Base-by-base conservation (phyloP, 2,797 vertebrate genomes). In the Syngnathus rostellatus region DNA sequence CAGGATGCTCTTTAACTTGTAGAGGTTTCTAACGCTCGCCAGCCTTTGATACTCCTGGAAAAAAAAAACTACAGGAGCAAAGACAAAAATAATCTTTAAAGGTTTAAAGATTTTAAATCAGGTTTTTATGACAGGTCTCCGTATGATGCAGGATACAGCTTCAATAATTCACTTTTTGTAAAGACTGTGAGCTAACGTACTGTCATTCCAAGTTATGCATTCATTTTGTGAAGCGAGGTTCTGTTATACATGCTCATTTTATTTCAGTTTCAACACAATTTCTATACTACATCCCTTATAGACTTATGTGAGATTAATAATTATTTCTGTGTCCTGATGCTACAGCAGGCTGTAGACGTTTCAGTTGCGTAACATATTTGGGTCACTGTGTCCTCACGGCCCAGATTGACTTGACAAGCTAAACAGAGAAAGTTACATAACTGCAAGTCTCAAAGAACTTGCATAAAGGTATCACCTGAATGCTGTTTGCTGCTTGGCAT, bases 391-490 rank as follows among this genome's bases (percentile, higher is more conserved):
- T 67, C 50, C 51, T 67, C 60, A 23, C 71, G 50, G 23, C 40
- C n/a, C 41, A 43, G 60, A 37, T 9, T 39, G 41, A 50, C 14
- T 65, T 62, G 8, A 65, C 53, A 38, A 37, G 10, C 59, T 65
- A 25, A 58, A 62, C 45, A 45, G n/a, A 62, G 60, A 62, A 39
- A 16, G 55, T 63, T 21, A 62, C 7, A 16, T 41, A 62, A 61
- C 21, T 31, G 25, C 8, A 68, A 10, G 62, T 62, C 62, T 1
- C 17, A 57, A 46, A 60, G 40, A 31, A 70, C n/a, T 46, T n/a
- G 17, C 64, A 11, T 63, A 25, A 67, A 58, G 63, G 25, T 38
- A 53, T 38, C n/a, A 60, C 63, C 14, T 68, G 45, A 66, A 53
- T 46, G 31, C 17, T 37, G 39, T 31, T 23, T 38, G 2, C 25